These are phyloP conservation scores for Theocolax elegans DNA, from an alignment of 1,140 invertebrate species.

Conservation along the genomic window DNA sequence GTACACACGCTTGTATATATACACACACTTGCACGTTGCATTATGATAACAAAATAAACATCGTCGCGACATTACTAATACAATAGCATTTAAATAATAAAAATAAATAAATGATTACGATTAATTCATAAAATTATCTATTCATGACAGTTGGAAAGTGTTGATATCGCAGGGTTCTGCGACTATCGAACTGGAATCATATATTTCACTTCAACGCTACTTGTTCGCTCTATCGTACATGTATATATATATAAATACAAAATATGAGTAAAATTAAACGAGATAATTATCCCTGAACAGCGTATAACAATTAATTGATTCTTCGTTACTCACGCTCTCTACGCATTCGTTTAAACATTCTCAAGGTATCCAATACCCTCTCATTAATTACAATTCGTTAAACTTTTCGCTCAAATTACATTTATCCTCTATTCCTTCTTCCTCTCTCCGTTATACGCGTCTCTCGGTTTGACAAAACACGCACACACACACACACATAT, in stretches of 20 bases:
- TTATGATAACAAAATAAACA: neutral
- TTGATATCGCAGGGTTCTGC: neutral
- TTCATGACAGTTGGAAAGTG: too few species aligned
- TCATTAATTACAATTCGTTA: neutral
- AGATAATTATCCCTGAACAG: slow-evolving; percentile 25
- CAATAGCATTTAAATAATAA: neutral
- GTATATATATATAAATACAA: neutral
- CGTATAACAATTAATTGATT: slow-evolving; percentile 10
- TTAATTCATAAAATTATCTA: too few species aligned
- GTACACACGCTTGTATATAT: slow-evolving; percentile 39
- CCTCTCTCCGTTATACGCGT: too few species aligned
- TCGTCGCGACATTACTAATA: neutral
- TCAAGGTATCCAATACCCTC: too few species aligned
- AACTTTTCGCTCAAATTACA: neutral
- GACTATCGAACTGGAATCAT: slow-evolving; percentile 27
- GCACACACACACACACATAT: too few species aligned
- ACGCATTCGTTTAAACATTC: neutral
- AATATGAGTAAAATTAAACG: slow-evolving; percentile 9
- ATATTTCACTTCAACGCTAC: neutral
- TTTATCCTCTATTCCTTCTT: too few species aligned
- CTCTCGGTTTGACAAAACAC: too few species aligned
- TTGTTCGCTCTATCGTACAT: too few species aligned
- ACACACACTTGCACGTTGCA: slow-evolving; percentile 13
- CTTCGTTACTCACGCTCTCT: slow-evolving; percentile 34
- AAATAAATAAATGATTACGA: neutral